phyloP scores from a whole-genome alignment of 2,113 vertebrate genomes.

The Syngnathus floridae region DNA sequence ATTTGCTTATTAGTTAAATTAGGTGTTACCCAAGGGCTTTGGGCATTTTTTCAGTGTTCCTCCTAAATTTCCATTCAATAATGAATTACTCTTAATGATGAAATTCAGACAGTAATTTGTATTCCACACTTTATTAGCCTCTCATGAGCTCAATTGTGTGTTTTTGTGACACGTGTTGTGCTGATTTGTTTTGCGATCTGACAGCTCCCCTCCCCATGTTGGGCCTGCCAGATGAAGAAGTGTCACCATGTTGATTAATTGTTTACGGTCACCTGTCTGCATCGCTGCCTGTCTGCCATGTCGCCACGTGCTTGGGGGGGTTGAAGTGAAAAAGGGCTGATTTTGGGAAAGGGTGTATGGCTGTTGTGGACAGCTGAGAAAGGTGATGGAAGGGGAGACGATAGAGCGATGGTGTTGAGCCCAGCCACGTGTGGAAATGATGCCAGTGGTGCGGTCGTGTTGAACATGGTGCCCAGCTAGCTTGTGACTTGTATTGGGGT shows the following conservation, averaged over 20 bases:
- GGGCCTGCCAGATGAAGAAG: conserved; percentile 79
- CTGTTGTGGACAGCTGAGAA: conserved; percentile 10
- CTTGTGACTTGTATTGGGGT: conserved; percentile 33
- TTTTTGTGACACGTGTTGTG: conserved; percentile 1
- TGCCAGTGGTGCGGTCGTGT: conserved; percentile 65
- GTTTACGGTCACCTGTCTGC: conserved; percentile 78
- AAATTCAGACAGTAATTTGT: conserved; percentile 10
- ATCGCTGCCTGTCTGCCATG: conserved; percentile 66
- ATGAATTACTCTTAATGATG: too few species aligned
- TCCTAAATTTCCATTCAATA: not conserved
- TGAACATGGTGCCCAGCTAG: conserved; percentile 58
- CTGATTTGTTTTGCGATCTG: conserved; percentile 68
- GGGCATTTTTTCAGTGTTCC: not conserved
- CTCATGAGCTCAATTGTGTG: conserved; percentile 14
- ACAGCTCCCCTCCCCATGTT: conserved; percentile 70
- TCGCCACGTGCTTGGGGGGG: conserved; percentile 66
- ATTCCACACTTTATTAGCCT: conserved; percentile 48
- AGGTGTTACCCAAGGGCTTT: not conserved
- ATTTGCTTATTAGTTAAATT: too few species aligned
- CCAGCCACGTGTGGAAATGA: conserved; percentile 37
- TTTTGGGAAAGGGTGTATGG: conserved; percentile 3
- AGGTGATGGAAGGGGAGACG: conserved; percentile 38
- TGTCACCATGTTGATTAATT: conserved; percentile 84
- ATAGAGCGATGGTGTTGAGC: conserved; percentile 33
- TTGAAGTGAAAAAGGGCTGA: conserved; percentile 36